A percentile compares a stretch with the other conserved stretches of the same genome.
Evolutionary conservation across 2,888 invertebrate species (phyloP).

Genomic region (Melinaea menophilus): DNA sequence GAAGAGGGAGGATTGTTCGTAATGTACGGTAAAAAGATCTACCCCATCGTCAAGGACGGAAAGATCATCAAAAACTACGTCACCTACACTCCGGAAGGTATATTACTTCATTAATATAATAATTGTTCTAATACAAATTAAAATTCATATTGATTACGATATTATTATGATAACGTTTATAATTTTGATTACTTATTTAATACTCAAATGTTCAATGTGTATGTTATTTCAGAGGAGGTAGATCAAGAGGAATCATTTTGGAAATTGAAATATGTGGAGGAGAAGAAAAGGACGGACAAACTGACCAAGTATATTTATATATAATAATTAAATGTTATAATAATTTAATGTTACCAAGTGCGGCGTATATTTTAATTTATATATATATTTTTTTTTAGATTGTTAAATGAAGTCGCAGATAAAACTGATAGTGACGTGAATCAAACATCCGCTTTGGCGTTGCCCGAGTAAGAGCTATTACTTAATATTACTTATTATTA

Average conservation of each 20-base stretch:
- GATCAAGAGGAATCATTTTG: conserved; percentile 55
- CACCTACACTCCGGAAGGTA: conserved; percentile 48
- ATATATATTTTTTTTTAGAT: conserved; percentile 27
- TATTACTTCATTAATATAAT: background rate
- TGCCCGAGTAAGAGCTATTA: conserved; percentile 25
- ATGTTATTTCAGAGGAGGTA: conserved; percentile 45
- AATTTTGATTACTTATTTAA: no score
- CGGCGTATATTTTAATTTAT: background rate
- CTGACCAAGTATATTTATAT: conserved; percentile 48
- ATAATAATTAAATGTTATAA: no score
- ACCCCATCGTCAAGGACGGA: conserved; percentile 57
- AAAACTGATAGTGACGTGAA: conserved; percentile 15
- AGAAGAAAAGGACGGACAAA: conserved; percentile 50
- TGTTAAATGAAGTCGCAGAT: conserved; percentile 27
- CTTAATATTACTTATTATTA: background rate
- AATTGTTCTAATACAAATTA: no score
- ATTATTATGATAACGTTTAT: no score
- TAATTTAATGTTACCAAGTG: background rate
- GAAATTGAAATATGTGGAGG: conserved; percentile 62
- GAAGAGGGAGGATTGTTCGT: conserved; percentile 62
- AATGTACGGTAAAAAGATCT: conserved; percentile 57
- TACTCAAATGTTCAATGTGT: background rate
- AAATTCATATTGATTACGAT: no score
- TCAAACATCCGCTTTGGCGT: conserved; percentile 11
- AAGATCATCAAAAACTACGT: conserved; percentile 51